Conservation (phyloP, 2,113 vertebrate species). For the Sinocyclocheilus grahami region DNA sequence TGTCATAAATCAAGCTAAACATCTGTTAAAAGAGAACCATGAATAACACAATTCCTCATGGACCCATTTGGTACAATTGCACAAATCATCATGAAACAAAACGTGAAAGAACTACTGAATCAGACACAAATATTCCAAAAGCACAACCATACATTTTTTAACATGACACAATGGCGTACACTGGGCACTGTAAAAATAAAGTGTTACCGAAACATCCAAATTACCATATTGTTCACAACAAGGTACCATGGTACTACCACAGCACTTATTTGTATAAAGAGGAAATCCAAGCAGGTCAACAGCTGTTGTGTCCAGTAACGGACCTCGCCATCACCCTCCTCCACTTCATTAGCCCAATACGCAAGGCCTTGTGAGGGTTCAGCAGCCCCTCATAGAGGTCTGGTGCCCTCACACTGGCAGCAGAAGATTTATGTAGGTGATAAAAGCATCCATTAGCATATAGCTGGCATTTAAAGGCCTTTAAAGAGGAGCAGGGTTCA, state of each 20-base stretch:
- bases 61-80: not conserved
- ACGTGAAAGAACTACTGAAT: not conserved
- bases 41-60: not conserved
- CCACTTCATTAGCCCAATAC: conserved; percentile 69
- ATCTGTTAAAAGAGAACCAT: conserved; percentile 15
- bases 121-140: not conserved
- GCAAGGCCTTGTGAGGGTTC: conserved; percentile 43
- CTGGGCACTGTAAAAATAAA: not conserved
- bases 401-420: conserved; percentile 57
- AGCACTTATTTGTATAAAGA: not conserved
- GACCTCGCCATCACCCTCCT: conserved; percentile 31
- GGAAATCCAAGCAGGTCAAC: too few species aligned
- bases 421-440: conserved; percentile 72
- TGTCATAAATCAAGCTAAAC: conserved; percentile 16
- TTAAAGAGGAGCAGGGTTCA: conserved; percentile 56
- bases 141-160: not conserved
- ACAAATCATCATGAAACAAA: not conserved
- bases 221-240: too few species aligned
- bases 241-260: not conserved
- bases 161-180: not conserved
- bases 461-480: conserved; percentile 70
- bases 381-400: conserved; percentile 61
- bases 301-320: too few species aligned
- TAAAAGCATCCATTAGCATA: conserved; percentile 69
- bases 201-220: too few species aligned